These are phyloP conservation scores for Hipparchia semele DNA, from an alignment of 2,888 invertebrate genomes.

Conservation along the genomic window DNA sequence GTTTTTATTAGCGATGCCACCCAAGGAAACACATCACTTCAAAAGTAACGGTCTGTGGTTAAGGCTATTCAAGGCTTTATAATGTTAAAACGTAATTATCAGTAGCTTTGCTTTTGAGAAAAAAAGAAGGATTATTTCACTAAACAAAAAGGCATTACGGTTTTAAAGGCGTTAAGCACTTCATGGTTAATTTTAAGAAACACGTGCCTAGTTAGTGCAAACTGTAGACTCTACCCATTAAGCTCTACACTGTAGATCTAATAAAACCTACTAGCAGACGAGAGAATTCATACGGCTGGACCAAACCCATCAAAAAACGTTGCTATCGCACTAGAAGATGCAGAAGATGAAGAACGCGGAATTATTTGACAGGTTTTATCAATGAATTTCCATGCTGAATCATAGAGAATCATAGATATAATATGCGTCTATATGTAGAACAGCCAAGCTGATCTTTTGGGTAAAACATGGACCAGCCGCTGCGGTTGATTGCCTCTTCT, in stretches of 20 bases:
- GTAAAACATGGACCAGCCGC: no score
- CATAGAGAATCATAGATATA: no score
- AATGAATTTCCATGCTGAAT: no score
- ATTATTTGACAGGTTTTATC: no score
- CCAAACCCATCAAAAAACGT: neutral
- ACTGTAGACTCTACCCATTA: neutral
- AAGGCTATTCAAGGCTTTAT: conserved; percentile 61
- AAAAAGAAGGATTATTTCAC: conserved; percentile 8
- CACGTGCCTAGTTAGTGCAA: conserved; percentile 3
- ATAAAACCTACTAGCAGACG: no score
- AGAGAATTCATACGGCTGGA: no score
- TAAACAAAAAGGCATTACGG: conserved; percentile 5
- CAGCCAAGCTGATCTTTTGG: no score
- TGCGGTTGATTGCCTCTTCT: no score
- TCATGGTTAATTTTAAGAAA: neutral
- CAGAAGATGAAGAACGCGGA: no score
- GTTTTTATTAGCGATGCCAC: conserved; percentile 50
- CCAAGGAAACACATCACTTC: conserved; percentile 67
- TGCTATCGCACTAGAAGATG: no score
- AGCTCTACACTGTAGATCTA: neutral
- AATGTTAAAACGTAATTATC: conserved; percentile 53
- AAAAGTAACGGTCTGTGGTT: conserved; percentile 64
- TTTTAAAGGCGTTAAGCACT: conserved; percentile 7
- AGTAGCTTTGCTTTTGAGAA: conserved; percentile 28
- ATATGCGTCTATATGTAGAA: no score